These are phyloP conservation scores for Hydrolagus colliei DNA, from an alignment of 2,797 vertebrate genomes.

Conservation along the genomic window DNA sequence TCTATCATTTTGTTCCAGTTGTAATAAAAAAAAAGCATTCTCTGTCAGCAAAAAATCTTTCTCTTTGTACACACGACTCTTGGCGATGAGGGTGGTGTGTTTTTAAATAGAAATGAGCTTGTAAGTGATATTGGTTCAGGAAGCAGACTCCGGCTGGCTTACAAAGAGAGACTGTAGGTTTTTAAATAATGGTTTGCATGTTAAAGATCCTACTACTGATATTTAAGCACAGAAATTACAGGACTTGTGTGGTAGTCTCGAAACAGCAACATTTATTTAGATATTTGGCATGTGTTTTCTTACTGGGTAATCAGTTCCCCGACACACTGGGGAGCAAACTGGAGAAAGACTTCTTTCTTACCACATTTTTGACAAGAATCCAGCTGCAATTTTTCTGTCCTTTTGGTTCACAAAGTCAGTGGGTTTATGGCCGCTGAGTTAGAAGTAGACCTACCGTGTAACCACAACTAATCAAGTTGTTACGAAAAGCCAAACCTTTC, in stretches of 20 bases:
- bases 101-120: background rate
- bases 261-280: constrained; percentile 5
- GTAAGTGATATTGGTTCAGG: background rate
- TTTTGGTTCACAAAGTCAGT: constrained; percentile 1
- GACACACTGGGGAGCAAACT: background rate
- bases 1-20: too few relatives aligned
- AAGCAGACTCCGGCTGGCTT: background rate
- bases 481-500: too few relatives aligned
- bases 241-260: background rate
- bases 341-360: background rate
- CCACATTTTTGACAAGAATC: constrained; percentile 7
- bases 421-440: background rate
- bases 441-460: background rate
- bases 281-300: constrained; percentile 2
- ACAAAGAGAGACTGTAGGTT: background rate
- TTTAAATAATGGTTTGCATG: background rate
- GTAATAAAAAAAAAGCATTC: too few relatives aligned
- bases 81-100: background rate
- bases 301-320: background rate
- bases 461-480: too few relatives aligned
- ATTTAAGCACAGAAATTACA: constrained; percentile 5
- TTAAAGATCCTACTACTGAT: background rate
- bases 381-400: constrained; percentile 10
- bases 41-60: too few relatives aligned
- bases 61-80: too few relatives aligned